Evolutionary conservation across 2,113 vertebrate species (phyloP).

Genomic region (Thunnus maccoyii): DNA sequence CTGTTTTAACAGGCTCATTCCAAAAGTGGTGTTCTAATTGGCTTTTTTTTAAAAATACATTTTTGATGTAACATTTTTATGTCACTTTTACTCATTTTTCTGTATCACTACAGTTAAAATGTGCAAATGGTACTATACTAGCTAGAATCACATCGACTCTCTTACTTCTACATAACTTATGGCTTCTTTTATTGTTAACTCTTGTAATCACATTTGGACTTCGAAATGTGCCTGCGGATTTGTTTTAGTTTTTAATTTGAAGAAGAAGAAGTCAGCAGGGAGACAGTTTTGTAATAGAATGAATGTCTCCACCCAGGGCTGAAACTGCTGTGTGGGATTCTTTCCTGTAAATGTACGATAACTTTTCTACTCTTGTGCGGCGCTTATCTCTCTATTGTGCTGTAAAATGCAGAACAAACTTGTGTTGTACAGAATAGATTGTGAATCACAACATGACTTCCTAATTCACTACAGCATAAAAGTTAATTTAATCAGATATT

Average conservation of each 20-base stretch:
- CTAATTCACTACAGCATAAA: not conserved
- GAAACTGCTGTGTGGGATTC: conserved; percentile 39
- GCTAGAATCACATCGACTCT: too few relatives aligned
- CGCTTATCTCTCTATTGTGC: not conserved
- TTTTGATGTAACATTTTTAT: not conserved
- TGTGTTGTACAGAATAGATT: not conserved
- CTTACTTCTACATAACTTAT: not conserved
- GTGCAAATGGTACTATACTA: too few relatives aligned
- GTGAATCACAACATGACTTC: conserved; percentile 5
- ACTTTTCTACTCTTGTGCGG: conserved; percentile 16
- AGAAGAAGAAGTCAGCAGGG: conserved; percentile 12
- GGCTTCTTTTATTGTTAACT: not conserved
- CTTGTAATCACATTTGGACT: too few relatives aligned
- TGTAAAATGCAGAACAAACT: conserved; percentile 22
- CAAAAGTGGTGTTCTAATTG: not conserved
- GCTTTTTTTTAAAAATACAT: not conserved
- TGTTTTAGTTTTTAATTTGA: conserved; percentile 21
- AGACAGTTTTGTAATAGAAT: conserved; percentile 24
- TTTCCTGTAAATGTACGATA: conserved; percentile 40
- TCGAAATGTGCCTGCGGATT: not conserved
- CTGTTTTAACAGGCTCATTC: not conserved
- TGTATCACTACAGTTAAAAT: too few relatives aligned
- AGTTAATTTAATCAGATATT: not conserved
- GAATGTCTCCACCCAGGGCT: conserved; percentile 39
- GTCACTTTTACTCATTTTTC: too few relatives aligned